These are phyloP conservation scores for Pelobates cultripes DNA, from an alignment of 2,797 vertebrate species.

Conservation along the genomic window DNA sequence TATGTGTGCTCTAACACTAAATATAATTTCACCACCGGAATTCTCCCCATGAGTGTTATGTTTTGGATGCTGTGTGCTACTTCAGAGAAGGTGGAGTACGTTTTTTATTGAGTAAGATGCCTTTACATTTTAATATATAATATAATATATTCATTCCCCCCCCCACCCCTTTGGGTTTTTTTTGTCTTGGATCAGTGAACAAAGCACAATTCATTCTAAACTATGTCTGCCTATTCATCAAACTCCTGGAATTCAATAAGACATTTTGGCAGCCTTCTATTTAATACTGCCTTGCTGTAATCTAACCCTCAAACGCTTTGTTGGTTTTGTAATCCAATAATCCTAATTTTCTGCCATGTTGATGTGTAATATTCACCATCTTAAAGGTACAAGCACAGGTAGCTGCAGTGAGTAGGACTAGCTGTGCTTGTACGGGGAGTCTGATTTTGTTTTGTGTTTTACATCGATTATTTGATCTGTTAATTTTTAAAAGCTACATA, in stretches of 20 bases:
- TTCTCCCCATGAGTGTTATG: not conserved
- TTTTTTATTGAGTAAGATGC: not conserved
- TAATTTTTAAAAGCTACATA: too few species aligned
- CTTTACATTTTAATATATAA: not conserved
- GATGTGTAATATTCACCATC: not conserved
- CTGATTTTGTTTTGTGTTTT: too few species aligned
- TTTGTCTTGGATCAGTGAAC: not conserved
- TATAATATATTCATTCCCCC: too few species aligned
- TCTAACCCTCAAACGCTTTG: constrained; percentile 1
- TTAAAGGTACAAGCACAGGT: not conserved
- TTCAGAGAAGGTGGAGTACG: not conserved
- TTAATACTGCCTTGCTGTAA: constrained; percentile 2
- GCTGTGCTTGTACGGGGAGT: too few species aligned
- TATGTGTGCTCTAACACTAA: too few species aligned
- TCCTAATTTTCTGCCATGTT: constrained; percentile 10
- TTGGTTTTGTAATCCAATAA: constrained; percentile 17
- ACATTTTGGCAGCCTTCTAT: not conserved
- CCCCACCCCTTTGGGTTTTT: not conserved
- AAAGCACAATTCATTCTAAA: constrained; percentile 5
- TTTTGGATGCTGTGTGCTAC: not conserved
- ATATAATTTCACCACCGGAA: too few species aligned
- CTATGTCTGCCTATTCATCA: not conserved
- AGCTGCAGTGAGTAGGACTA: too few species aligned
- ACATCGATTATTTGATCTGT: too few species aligned
- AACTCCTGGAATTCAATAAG: constrained; percentile 2